A percentile compares a stretch with the other conserved stretches of the same genome.
These are phyloP conservation scores for Plusia festucae DNA, from an alignment of 2,888 invertebrate species.

Conservation along the genomic window DNA sequence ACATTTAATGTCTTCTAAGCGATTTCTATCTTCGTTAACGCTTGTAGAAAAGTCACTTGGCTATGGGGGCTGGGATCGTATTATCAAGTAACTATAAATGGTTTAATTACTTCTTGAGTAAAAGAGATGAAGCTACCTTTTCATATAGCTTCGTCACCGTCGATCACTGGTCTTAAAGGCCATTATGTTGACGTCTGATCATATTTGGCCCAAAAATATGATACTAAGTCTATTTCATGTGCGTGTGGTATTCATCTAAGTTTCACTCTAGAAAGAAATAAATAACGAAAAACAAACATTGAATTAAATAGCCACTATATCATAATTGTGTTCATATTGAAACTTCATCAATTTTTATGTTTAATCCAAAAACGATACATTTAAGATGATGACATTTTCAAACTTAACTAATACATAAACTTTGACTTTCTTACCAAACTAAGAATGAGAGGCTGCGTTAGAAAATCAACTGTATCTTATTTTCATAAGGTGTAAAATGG, in stretches of 20 bases:
- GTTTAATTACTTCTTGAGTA: too few relatives aligned
- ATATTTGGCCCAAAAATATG: too few relatives aligned
- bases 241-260: background rate
- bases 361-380: background rate
- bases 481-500: constrained; percentile 21
- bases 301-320: constrained; percentile 3
- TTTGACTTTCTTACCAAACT: background rate
- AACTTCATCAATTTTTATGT: constrained; percentile 1
- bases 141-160: background rate
- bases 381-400: constrained; percentile 7
- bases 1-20: too few relatives aligned
- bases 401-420: background rate
- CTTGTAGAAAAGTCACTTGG: too few relatives aligned
- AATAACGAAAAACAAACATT: constrained; percentile 7
- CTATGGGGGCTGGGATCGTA: too few relatives aligned
- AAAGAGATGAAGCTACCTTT: too few relatives aligned
- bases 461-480: constrained; percentile 22
- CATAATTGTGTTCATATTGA: background rate
- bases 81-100: too few relatives aligned
- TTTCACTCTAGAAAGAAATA: background rate
- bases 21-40: too few relatives aligned
- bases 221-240: background rate
- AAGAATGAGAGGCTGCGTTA: background rate
- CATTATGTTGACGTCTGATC: background rate
- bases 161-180: background rate